Base-by-base conservation (phyloP, 2,113 vertebrate species). In the Saiga tatarica region DNA sequence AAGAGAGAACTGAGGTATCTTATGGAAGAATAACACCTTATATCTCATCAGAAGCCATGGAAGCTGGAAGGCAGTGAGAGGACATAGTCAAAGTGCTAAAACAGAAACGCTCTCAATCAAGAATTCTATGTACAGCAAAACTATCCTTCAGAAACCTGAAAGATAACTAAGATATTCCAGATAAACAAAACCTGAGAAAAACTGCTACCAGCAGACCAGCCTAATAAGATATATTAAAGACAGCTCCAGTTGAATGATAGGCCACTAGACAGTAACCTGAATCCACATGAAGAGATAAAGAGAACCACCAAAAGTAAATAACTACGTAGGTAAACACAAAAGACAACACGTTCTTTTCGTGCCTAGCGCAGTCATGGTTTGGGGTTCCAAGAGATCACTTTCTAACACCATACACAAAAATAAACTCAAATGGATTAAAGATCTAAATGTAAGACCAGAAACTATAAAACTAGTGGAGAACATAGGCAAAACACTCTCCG, bases 151-250 rank as follows among this genome's bases (percentile, higher is more conserved):
- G 82, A 87, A 91, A 39, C 47, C 30, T 53, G 4, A 94, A 88
- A 71, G 28, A 26, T 59, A 91, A 81, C 45, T 33, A 53, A 87
- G 13, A 74, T 39, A 78, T 28, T 85, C 47, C 42, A 95, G 74
- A 57, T 64, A 84, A 97, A 89, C 26, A 90, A 94, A 97, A 90
- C 67, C 12, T 26, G 9, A 90, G 28, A 87, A 86, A 87, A 47
- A 17, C 23, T 81, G 12, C 90, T 60, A 62, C 59, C 60, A 76
- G 42, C 47, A 94, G 50, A 79, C 21, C 50, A 60, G 28, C 8
- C 62, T 55, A 78, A 64, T 2, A 67, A 78, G 53, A 78, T 33
- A 82, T 91, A 47, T 53, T 87, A 45, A 84, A 57, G 26, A 42
- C 62, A 79, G 26, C 52, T n/a, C 33, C 39, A 42, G 47, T 4